Percentiles rank a stretch among this genome's conserved stretches.
phyloP scores from a whole-genome alignment of 2,888 invertebrate genomes.

The Cyclophora punctaria region DNA sequence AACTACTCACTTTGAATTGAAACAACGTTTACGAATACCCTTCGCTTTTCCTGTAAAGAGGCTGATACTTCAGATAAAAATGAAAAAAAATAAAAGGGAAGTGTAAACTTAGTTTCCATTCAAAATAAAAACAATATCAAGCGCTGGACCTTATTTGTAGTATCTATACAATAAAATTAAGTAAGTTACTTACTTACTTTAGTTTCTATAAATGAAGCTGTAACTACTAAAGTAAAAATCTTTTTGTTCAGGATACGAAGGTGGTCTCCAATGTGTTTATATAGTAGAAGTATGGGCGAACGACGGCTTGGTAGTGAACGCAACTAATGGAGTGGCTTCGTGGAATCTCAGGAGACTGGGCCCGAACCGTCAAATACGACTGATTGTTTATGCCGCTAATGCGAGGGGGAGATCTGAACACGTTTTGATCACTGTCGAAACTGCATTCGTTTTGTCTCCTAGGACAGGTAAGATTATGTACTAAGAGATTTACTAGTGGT shows the following conservation, averaged over 20 bases:
- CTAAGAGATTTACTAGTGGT: too few relatives aligned
- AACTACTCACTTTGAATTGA: too few relatives aligned
- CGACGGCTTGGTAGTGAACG: conserved; percentile 78
- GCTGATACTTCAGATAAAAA: too few relatives aligned
- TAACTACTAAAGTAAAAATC: not conserved
- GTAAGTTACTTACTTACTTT: too few relatives aligned
- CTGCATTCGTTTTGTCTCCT: conserved; percentile 50
- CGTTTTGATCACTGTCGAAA: conserved; percentile 62
- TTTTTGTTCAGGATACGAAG: conserved; percentile 78
- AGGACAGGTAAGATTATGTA: conserved; percentile 43
- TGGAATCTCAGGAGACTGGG: conserved; percentile 86
- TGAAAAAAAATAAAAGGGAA: too few relatives aligned
- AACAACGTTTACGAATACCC: too few relatives aligned
- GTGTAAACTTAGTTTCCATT: too few relatives aligned
- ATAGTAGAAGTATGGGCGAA: conserved; percentile 81
- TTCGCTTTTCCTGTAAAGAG: too few relatives aligned
- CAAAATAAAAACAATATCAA: too few relatives aligned
- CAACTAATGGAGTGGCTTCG: conserved; percentile 80
- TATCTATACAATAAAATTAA: too few relatives aligned
- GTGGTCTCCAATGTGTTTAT: conserved; percentile 84
- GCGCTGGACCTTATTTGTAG: too few relatives aligned
- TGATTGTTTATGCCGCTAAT: conserved; percentile 88
- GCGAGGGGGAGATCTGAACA: conserved; percentile 88
- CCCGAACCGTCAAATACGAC: conserved; percentile 83
- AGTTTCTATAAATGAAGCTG: too few relatives aligned